Evolutionary conservation across 2,113 vertebrate species (phyloP).

Genomic region (Bubo blakistoni): DNA sequence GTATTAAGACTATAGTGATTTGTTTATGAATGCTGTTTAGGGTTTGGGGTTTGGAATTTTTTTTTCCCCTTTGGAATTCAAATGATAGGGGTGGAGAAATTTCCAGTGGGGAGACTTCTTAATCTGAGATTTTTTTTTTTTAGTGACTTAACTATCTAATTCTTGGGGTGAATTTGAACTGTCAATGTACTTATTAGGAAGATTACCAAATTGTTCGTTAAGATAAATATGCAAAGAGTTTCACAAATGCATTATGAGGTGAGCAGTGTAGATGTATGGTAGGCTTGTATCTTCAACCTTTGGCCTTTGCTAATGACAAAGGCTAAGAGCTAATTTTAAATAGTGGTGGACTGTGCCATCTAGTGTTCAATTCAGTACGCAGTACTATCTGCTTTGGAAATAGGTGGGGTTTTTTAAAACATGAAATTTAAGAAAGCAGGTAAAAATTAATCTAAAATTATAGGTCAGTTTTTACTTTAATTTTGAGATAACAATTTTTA

Average conservation of each 20-base stretch:
- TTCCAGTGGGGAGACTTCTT: background rate
- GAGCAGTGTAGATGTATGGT: background rate
- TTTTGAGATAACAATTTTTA: background rate
- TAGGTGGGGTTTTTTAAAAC: background rate
- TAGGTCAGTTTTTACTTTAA: background rate
- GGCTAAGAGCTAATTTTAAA: background rate
- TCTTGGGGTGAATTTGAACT: background rate
- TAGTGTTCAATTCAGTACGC: background rate
- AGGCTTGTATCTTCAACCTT: background rate
- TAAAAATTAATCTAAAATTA: background rate
- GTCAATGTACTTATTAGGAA: background rate
- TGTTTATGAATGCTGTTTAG: background rate
- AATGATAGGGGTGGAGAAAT: background rate
- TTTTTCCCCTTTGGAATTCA: background rate
- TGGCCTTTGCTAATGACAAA: background rate
- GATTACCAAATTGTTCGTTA: background rate
- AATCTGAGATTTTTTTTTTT: background rate
- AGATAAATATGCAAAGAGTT: background rate
- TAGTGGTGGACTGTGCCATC: conserved; percentile 42
- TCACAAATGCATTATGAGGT: background rate
- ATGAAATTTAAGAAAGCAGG: background rate
- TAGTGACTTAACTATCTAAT: background rate
- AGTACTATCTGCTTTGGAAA: background rate
- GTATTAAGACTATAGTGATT: background rate
- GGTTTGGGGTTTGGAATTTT: background rate